Base-by-base conservation (phyloP, 2,113 vertebrate species). In the Syngnathoides biaculeatus region DNA sequence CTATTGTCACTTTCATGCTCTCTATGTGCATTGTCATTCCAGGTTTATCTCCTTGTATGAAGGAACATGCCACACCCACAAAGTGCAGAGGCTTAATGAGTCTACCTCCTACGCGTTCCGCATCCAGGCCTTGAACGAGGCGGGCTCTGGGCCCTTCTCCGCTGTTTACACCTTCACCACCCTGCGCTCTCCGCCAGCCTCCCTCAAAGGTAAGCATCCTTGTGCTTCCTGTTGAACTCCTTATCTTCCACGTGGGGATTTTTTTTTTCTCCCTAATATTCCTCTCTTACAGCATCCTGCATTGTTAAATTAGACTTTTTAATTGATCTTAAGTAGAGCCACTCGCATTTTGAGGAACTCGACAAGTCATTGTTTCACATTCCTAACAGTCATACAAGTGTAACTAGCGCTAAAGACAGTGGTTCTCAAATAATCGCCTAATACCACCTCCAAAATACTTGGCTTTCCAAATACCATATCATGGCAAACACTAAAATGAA, bases 21-120 rank as follows among this genome's bases (percentile, higher is more conserved):
- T 50, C 22, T 63, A 66, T 55, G 22, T 68, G 71, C 66, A 63
- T 82, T 79, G 73, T 85, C 65, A 27, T 77, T 90, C 20, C 91
- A 99, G 97, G 90, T 96, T 98, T 91, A 72, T 95, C 71, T 94
- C 94, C 84, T 90, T 98, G 79, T 98, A 96, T 85, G 95, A 94
- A 95, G 97, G 97, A 84, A 94, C 96, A n/a, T 97, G 95, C 92
- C 96, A 99, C 90, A 98, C 95, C 72, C 96, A 98, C 87, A 99
- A 99, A 94, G 97, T 99, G 81, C 96, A 98, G 91, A 94, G 97
- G 86, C 94, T 99, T 86, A 96, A 90, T 90, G 97, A 99, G 90
- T 97, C 94, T 75, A 98, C 96, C 60, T 95, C 95, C 40, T 99
- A 98, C 89, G 94, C 84, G 78, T 98, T 98, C 91, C 95, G 94